A percentile compares a stretch with the other conserved stretches of the same genome.
These are phyloP conservation scores for Drosophila varians DNA, from an alignment of 1,140 invertebrate genomes.

Conservation along the genomic window DNA sequence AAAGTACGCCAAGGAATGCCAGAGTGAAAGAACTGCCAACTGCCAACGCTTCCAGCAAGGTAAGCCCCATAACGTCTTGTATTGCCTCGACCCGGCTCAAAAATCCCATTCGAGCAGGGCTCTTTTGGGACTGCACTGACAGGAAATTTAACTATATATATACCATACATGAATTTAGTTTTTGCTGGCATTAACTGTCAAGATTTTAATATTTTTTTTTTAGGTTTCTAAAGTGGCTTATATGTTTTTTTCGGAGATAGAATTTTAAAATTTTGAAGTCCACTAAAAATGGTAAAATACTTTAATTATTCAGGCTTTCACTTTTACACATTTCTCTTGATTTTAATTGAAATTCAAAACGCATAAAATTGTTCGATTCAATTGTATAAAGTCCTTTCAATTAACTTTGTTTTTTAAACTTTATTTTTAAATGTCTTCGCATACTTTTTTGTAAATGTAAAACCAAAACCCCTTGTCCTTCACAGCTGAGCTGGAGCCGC, in stretches of 20 bases:
- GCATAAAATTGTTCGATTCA: too few species aligned
- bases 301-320: background rate
- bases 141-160: slow-evolving; percentile 1
- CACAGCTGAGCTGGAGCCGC: slow-evolving; percentile 62
- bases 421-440: background rate
- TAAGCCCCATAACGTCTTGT: slow-evolving; percentile 30
- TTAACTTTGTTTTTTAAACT: background rate
- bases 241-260: background rate
- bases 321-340: background rate
- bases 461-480: slow-evolving; percentile 42
- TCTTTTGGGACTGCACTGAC: slow-evolving; percentile 8
- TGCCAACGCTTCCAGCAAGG: slow-evolving; percentile 54
- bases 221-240: too few species aligned
- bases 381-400: background rate
- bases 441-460: slow-evolving; percentile 15
- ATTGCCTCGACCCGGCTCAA: slow-evolving; percentile 24
- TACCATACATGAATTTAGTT: too few species aligned
- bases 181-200: background rate
- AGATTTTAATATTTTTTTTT: background rate
- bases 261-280: background rate
- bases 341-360: background rate
- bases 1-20: slow-evolving; percentile 58
- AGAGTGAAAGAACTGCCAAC: slow-evolving; percentile 47
- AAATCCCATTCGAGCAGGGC: background rate
- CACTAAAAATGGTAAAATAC: too few species aligned